Conservation (phyloP, 2,113 vertebrate species). For the Seriola aureovittata region DNA sequence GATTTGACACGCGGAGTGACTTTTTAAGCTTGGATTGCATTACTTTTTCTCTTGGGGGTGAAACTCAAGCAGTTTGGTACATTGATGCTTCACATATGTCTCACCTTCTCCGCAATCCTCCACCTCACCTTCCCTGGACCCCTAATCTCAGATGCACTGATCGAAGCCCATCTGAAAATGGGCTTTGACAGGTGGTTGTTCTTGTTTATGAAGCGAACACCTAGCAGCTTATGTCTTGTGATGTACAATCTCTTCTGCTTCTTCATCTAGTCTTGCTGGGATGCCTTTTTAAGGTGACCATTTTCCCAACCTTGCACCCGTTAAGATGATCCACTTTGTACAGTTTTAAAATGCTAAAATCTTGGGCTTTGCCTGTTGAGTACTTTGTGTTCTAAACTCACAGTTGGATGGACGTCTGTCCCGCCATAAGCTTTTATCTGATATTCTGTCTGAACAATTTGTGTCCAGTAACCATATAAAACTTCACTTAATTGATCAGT, state of each 20-base stretch:
- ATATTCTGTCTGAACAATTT: not conserved
- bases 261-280: not conserved
- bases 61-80: slow-evolving; percentile 65
- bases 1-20: slow-evolving; percentile 34
- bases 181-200: not conserved
- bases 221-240: not conserved
- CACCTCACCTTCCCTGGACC: slow-evolving; percentile 5
- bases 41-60: not conserved
- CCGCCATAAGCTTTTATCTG: not conserved
- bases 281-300: not conserved
- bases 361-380: not conserved
- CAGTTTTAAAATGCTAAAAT: not conserved
- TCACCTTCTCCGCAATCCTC: slow-evolving; percentile 20
- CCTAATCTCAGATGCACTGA: not conserved
- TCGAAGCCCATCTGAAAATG: not conserved
- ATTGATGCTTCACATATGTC: slow-evolving; percentile 29
- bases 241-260: not conserved
- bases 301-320: not conserved
- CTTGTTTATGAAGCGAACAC: not conserved
- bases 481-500: not conserved
- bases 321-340: not conserved
- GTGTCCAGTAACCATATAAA: not conserved
- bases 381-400: not conserved
- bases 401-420: not conserved
- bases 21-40: slow-evolving; percentile 31